Base-by-base conservation (phyloP, 53 echinoderm and acorn worm genomes). In the Patiria pectinifera region DNA sequence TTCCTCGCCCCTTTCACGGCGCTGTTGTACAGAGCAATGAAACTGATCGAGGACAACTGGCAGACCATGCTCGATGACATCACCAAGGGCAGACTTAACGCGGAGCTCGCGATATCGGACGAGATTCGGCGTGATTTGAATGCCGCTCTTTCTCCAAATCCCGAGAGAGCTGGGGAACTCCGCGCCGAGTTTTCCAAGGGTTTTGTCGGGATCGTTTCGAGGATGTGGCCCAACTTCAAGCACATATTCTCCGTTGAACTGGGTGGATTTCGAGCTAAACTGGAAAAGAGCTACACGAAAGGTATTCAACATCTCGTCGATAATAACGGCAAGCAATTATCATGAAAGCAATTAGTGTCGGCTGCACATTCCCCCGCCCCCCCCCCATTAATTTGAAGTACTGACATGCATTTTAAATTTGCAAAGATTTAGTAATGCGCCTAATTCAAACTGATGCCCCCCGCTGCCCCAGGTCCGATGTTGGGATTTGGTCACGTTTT, bases 161-260 rank as follows among this genome's bases (percentile, higher is more conserved):
- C 92, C 1, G 83, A 25, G 77, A 95, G 97, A 87, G 97, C 96
- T 45, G 74, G 43, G 10, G 94, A 95, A 69, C 91, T 97, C 16
- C 80, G 88, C 60, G 43, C 80, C 66, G 94, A 95, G 69, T 97
- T 97, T 48, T 61, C 87, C 23, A 69, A 91, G 45, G 97, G 96
- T 0, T 96, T 95, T 82, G 91, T 96, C 22, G 94, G 93, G 9
- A 96, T 97, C 1, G 88, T 92, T 15, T 26, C 83, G 14, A 93
- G 97, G 46, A 93, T 97, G 4, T 96, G 97, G 97, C 96, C 96
- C 0, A 49, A 93, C 49, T 77, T 97, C 59, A 92, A 80, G 13
- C 84, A 90, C 75, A 89, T 96, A 19, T 86, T 87, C 63, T 82
- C 96, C 21, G 92, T 96, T 5, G 96, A 96, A 58, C 91, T 84